These are phyloP conservation scores for Odocoileus virginianus DNA, from an alignment of 2,113 vertebrate species.

Conservation along the genomic window DNA sequence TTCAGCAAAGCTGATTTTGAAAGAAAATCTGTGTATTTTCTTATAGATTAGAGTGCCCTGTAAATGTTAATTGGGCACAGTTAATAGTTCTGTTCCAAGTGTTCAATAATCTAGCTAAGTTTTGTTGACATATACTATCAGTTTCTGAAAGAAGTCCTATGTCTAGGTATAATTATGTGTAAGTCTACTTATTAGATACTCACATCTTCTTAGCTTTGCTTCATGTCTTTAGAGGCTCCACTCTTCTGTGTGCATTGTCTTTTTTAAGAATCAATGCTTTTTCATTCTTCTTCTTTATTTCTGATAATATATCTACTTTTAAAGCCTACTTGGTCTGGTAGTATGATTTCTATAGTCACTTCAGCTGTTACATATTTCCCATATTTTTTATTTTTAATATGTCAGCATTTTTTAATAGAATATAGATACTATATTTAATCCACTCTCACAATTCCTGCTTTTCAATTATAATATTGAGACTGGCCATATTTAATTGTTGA, in stretches of 20 bases:
- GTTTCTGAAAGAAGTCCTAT: neutral
- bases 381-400: neutral
- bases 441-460: neutral
- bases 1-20: neutral
- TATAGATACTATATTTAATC: neutral
- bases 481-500: neutral
- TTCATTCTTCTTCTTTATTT: neutral
- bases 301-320: neutral
- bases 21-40: neutral
- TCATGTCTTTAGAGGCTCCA: neutral
- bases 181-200: neutral
- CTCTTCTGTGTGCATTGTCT: neutral
- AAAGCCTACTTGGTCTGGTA: neutral
- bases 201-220: neutral
- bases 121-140: neutral
- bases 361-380: neutral
- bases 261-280: neutral
- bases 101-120: neutral
- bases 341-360: neutral
- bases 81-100: neutral
- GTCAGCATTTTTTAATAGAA: neutral
- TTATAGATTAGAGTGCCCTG: neutral
- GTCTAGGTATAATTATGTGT: neutral
- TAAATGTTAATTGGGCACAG: neutral
- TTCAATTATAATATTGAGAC: neutral